Evolutionary conservation across 2,888 invertebrate genomes (phyloP), one percentile per base, ranked within the genome.

Genomic region (Agonopterix subpropinquella): DNA sequence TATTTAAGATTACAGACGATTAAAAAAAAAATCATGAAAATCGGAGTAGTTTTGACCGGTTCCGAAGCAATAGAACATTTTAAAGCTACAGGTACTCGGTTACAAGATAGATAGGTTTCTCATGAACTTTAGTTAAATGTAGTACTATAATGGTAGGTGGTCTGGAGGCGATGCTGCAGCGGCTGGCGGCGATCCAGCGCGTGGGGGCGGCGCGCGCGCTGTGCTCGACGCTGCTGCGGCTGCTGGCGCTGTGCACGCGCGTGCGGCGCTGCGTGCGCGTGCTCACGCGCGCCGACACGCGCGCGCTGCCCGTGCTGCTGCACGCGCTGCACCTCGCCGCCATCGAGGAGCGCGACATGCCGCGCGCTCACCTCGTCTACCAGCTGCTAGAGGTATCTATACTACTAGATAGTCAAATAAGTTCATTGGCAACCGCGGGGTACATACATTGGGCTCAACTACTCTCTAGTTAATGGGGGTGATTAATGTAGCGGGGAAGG

Each of bases 161-260:
- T 0, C 73, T 92, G 28, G 91, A 94, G 77, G 93, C 94, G 5
- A 96, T 96, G 94, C 89, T 97, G 44, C 92, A 92, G 60, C 92
- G 98, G 2, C 90, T 99, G 48, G 94, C 95, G 1, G 94, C 96
- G 2, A 93, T 98, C 62, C 92, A 94, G 64, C 95, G 96, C 64
- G 93, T 97, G 47, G 93, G 94, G n/a, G 90, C 95, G 41, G 97
- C 97, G 1, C 92, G 96, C 48, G 95, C 97, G 35, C 86, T 99
- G 47, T 92, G 97, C 57, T 94, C 95, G 60, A 98, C 98, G 1
- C 89, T 98, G 39, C 89, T 98, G 42, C 98, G 98, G 69, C 87
- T 99, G 58, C 94, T 98, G 77, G 90, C 95, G 48, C 91, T 97
- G 62, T 96, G 97, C 74, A 94, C 97, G 47, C 98, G 98, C 88